Percentiles rank a stretch among this genome's conserved stretches.
Conservation (phyloP, 1,140 invertebrate genomes). For the Drosophila busckii region DNA sequence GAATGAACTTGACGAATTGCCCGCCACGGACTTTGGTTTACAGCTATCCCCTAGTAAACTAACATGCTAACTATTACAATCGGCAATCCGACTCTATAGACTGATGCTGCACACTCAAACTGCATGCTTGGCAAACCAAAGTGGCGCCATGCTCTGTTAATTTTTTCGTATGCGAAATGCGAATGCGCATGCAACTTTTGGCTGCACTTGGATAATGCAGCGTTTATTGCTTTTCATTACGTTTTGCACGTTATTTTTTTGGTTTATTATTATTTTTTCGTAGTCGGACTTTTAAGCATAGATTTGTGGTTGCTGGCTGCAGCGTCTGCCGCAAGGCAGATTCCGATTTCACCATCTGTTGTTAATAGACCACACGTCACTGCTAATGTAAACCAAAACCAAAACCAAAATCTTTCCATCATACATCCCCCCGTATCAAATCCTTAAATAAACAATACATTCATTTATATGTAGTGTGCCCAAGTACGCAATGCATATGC, state of each 20-base stretch:
- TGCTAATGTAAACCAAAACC: background rate
- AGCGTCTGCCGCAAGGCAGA: conserved; percentile 13
- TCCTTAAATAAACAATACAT: conserved; percentile 61
- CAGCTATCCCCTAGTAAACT: conserved; percentile 14
- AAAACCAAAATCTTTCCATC: conserved; percentile 1
- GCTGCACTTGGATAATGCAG: conserved; percentile 49
- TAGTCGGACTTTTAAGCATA: conserved; percentile 39
- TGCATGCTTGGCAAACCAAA: conserved; percentile 40
- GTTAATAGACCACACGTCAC: background rate
- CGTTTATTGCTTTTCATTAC: conserved; percentile 50
- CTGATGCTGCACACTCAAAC: conserved; percentile 32
- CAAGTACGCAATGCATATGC: conserved; percentile 12
- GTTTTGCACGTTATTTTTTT: conserved; percentile 62
- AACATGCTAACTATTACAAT: conserved; percentile 5
- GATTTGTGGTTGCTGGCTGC: conserved; percentile 5
- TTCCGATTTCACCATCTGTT: conserved; percentile 53
- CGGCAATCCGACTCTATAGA: conserved; percentile 12
- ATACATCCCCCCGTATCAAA: conserved; percentile 25
- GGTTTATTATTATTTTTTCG: too few species aligned
- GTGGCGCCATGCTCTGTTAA: conserved; percentile 61
- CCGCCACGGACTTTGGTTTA: conserved; percentile 39
- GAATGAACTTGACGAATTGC: conserved; percentile 69
- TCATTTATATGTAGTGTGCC: conserved; percentile 41
- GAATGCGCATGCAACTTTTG: conserved; percentile 18
- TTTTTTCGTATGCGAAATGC: conserved; percentile 32